Base-by-base conservation (phyloP, 2,888 invertebrate genomes). In the Chrysolina haemoptera region DNA sequence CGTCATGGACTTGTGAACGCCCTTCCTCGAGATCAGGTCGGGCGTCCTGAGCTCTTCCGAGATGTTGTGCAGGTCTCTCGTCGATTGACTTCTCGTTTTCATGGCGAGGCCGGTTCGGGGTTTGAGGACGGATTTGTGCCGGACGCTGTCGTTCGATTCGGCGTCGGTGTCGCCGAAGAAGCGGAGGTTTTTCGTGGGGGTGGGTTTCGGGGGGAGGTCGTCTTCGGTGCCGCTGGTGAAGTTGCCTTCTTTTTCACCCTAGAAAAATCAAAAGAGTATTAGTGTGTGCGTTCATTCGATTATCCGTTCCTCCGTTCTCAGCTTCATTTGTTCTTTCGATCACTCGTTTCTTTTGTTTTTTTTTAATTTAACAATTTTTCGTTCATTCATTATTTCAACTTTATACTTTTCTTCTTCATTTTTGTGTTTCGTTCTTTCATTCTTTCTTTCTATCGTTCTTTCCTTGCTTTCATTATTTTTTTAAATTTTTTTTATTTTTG, bases 121-220 rank as follows among this genome's bases (percentile, higher is more conserved):
- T 79, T 84, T 85, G 27, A 81, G 78, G 6, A 82, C 79, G 0
- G 81, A 76, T 73, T 82, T 81, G 43, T 83, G 81, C 55, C 85
- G 82, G 27, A 89, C 83, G 77, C 91, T 91, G 35, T 90, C 90
- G 84, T 92, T 92, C 12, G 95, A 94, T 82, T 95, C 95, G 75
- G 91, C 90, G 85, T 95, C 95, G 11, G 95, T 95, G 87, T 95
- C 95, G 20, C 95, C 95, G 87, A 95, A 95, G 90, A 95, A 95
- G 66, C 95, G 92, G 12, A 95, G 90, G 88, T 92, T 95, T 86
- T 94, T 95, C 41, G 91, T 90, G 10, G 91, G 91, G 83, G 89
- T 87, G 85, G 18, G 89, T 85, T 82, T 82, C 59, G 79, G 63
- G 14, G 78, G 75, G 10, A 70, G 67, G 85, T 92, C 92, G 66